Percentiles rank a stretch among this genome's conserved stretches.
Conservation (phyloP, 2,888 invertebrate species). For the Drosophila kambysellisi region DNA sequence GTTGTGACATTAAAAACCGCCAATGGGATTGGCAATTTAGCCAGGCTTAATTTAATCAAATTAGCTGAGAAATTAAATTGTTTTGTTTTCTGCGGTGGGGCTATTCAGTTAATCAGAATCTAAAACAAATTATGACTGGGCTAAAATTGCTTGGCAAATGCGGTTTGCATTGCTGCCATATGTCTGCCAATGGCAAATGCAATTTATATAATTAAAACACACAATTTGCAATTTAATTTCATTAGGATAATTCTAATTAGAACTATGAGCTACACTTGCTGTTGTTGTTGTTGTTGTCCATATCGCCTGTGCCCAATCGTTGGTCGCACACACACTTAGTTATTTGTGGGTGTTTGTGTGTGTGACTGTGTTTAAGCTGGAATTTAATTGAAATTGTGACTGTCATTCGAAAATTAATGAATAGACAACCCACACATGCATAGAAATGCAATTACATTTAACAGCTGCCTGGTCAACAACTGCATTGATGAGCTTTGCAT, state of each 20-base stretch:
- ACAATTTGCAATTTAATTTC: slow-evolving; percentile 81
- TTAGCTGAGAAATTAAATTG: slow-evolving; percentile 72
- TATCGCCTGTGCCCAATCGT: slow-evolving; percentile 75
- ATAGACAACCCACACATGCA: slow-evolving; percentile 43
- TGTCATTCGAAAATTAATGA: slow-evolving; percentile 78
- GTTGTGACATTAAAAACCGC: slow-evolving; percentile 66
- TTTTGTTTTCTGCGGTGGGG: slow-evolving; percentile 14
- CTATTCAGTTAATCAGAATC: slow-evolving; percentile 69
- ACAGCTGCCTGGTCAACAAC: slow-evolving; percentile 48
- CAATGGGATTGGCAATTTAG: slow-evolving; percentile 36
- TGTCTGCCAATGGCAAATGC: slow-evolving; percentile 35
- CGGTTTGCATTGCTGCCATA: slow-evolving; percentile 38
- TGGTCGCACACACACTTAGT: slow-evolving; percentile 22
- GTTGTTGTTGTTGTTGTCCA: slow-evolving; percentile 26
- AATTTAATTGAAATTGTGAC: slow-evolving; percentile 77
- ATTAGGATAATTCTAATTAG: slow-evolving; percentile 83
- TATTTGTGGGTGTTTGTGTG: slow-evolving; percentile 20
- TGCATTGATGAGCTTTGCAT: slow-evolving; percentile 65
- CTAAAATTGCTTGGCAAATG: slow-evolving; percentile 47
- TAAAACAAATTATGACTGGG: slow-evolving; percentile 69
- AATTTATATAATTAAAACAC: slow-evolving; percentile 77
- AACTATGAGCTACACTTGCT: slow-evolving; percentile 68
- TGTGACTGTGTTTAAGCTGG: slow-evolving; percentile 59
- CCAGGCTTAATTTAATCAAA: slow-evolving; percentile 74
- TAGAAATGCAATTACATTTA: slow-evolving; percentile 74